These are phyloP conservation scores for Calliopum simillimum DNA, from an alignment of 2,888 invertebrate genomes.

Conservation along the genomic window DNA sequence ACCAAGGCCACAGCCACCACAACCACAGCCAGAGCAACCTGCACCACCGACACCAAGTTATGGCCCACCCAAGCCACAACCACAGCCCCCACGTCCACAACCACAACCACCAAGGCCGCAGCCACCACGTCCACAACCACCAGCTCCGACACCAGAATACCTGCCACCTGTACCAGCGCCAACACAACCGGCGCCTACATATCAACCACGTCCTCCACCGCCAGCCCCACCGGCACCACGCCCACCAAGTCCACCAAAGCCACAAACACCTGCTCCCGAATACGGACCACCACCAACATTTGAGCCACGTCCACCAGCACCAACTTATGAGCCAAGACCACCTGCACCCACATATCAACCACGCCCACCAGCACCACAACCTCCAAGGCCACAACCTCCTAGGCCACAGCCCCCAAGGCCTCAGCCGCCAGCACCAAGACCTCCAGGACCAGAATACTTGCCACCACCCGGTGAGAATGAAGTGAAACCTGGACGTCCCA, in stretches of 20 bases:
- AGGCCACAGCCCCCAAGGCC: slow-evolving; percentile 43
- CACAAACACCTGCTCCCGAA: slow-evolving; percentile 29
- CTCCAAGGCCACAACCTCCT: slow-evolving; percentile 43
- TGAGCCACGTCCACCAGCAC: slow-evolving; percentile 41
- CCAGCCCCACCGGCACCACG: slow-evolving; percentile 16
- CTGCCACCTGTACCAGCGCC: slow-evolving; percentile 29
- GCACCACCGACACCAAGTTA: slow-evolving; percentile 13
- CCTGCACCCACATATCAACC: slow-evolving; percentile 32
- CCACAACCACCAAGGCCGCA: slow-evolving; percentile 8
- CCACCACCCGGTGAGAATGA: slow-evolving; percentile 48
- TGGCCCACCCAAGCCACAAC: slow-evolving; percentile 21
- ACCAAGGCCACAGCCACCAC: slow-evolving; percentile 19
- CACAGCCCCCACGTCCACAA: slow-evolving; percentile 27
- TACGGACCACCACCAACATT: slow-evolving; percentile 45
- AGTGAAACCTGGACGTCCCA: slow-evolving; percentile 40
- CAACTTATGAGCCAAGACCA: slow-evolving; percentile 17
- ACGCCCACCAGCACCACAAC: slow-evolving; percentile 41
- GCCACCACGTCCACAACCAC: slow-evolving; percentile 24
- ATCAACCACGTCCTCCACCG: slow-evolving; percentile 9
- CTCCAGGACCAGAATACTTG: slow-evolving; percentile 46
- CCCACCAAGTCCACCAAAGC: slow-evolving; percentile 26
- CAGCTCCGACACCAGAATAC: neutral
- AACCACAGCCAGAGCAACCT: neutral
- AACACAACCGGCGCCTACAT: slow-evolving; percentile 3
- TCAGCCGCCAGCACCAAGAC: slow-evolving; percentile 39